Conservation (phyloP, 2,888 invertebrate species). For the Volucella inflata region DNA sequence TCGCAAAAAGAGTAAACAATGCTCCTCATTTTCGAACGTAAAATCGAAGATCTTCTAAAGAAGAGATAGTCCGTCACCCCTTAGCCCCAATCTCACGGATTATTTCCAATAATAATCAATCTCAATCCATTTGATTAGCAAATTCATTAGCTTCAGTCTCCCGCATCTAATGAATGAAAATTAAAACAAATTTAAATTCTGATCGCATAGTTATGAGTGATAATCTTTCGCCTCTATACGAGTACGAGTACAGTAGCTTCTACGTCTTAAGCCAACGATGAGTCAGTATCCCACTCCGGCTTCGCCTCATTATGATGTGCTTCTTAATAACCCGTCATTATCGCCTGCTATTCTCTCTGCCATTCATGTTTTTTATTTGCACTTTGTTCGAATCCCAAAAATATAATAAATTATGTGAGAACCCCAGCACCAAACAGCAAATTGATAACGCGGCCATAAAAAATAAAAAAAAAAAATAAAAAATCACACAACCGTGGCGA, state of each 20-base stretch:
- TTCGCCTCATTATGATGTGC: constrained; percentile 8
- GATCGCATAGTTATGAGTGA: constrained; percentile 14
- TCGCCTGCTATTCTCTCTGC: background rate
- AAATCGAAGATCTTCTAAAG: too few species aligned
- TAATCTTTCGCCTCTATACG: constrained; percentile 9
- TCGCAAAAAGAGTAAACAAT: too few species aligned
- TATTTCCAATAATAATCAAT: background rate
- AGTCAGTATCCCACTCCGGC: background rate
- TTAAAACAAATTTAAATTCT: constrained; percentile 23
- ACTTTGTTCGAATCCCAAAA: constrained; percentile 13
- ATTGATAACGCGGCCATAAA: constrained; percentile 19
- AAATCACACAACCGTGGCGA: constrained; percentile 12
- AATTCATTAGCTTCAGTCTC: background rate
- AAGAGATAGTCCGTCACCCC: too few species aligned
- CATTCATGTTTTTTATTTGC: background rate
- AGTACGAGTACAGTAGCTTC: background rate
- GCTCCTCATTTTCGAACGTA: too few species aligned
- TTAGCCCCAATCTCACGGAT: background rate
- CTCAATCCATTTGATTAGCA: constrained; percentile 13
- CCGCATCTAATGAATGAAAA: constrained; percentile 11
- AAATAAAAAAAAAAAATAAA: constrained; percentile 6
- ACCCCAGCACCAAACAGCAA: constrained; percentile 7
- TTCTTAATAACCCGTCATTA: constrained; percentile 16
- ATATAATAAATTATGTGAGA: constrained; percentile 43
- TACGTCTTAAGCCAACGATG: constrained; percentile 21